Evolutionary conservation across 1,140 invertebrate species (phyloP), one percentile per base, ranked within the genome.

Genomic region (Achatina immaculata): DNA sequence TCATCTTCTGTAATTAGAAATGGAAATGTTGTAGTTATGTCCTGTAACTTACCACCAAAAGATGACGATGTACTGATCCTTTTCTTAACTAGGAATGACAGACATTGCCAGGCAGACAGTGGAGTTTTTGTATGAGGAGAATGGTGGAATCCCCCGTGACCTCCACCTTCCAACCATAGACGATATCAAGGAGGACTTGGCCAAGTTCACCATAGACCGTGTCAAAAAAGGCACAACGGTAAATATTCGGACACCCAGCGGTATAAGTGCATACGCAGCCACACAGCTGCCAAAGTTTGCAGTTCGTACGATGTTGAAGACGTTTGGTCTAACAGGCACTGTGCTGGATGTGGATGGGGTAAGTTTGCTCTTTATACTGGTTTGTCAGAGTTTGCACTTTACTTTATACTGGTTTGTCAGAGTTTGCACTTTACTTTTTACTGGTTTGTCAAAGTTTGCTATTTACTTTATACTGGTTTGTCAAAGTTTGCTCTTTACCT

Each of bases 101-200:
- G 91, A 92, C 78, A 92, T 92, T 79, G 91, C 91, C 0, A 81
- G 91, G 78, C 91, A 92, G 86, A 92, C 91, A 24, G 91, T 92
- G 0, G 91, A 92, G 77, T 92, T 91, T 83, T 84, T 92, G 3
- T 92, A 92, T 86, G 91, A 92, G 83, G 91, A 92, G 78, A 92
- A 91, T 84, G 91, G 91, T 21, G 91, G 91, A 0, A 89, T 92
- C 40, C 91, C 91, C 14, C 83, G 90, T 24, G 91, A 92, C 79
- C 87, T 92, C 62, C 90, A 92, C 78, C 87, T 92, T 45, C 91
- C 91, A 9, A 92, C 91, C 28, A 88, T 92, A 73, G 91, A 92
- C 24, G 91, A 92, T 79, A 91, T 92, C 55, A 91, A 90, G 51
- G 90, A 91, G 76, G 91, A 92, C 75, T 78, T 90, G 28, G 88